These are phyloP conservation scores for Corythoichthys haematopterus DNA, from an alignment of 2,113 vertebrate genomes.

Conservation along the genomic window DNA sequence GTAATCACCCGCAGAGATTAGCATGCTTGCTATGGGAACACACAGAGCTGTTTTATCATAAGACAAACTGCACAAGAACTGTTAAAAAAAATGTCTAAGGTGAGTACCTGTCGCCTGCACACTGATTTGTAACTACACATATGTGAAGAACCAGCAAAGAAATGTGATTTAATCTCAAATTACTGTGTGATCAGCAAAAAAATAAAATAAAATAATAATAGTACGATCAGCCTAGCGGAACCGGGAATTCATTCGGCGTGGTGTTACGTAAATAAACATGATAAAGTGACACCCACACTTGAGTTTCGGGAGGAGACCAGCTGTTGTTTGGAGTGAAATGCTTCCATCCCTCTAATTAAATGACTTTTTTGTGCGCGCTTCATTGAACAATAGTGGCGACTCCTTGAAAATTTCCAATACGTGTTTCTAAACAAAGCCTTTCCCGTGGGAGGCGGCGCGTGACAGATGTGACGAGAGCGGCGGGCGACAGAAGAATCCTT, in stretches of 20 bases:
- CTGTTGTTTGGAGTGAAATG: conserved; percentile 4
- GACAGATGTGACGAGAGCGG: conserved; percentile 69
- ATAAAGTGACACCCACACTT: conserved; percentile 43
- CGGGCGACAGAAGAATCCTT: conserved; percentile 59
- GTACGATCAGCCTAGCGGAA: background rate
- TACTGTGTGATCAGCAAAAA: conserved; percentile 15
- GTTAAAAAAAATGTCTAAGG: conserved; percentile 48
- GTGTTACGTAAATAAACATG: conserved; percentile 33
- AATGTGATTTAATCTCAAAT: conserved; percentile 13
- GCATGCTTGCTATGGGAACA: conserved; percentile 44
- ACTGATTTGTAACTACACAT: conserved; percentile 26
- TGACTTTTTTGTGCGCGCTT: conserved; percentile 1
- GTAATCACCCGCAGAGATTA: conserved; percentile 57
- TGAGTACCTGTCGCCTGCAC: conserved; percentile 15
- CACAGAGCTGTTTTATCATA: conserved; percentile 42
- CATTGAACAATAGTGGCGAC: conserved; percentile 34
- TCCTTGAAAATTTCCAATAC: conserved; percentile 55
- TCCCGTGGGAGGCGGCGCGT: conserved; percentile 62
- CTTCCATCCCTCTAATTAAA: background rate
- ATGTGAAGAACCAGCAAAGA: conserved; percentile 9
- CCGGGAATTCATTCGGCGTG: background rate
- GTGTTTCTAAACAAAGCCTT: conserved; percentile 62
- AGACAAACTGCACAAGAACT: conserved; percentile 45
- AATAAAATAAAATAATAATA: background rate
- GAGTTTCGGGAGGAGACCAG: conserved; percentile 22